Base-by-base conservation (phyloP, 2,113 vertebrate genomes). In the Chamaea fasciata region DNA sequence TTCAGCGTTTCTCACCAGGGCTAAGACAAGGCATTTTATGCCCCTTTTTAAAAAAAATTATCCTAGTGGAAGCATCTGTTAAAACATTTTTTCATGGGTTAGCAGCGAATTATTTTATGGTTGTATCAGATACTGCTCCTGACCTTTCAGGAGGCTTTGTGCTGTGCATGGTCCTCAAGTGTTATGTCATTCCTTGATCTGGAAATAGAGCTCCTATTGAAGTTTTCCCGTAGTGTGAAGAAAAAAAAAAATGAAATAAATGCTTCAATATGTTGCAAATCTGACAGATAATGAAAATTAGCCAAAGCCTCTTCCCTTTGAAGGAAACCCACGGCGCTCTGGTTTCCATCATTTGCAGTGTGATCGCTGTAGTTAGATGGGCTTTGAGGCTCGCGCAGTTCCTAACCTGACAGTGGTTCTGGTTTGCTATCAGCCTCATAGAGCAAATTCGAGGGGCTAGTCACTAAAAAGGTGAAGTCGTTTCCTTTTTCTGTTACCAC, bases 371-470 rank as follows among this genome's bases (percentile, higher is more conserved):
- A 11, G 27, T 17, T 24, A 8, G 13, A 10, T 9, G 2, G 44
- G 41, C 56, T 47, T 18, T 94, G 95, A 97, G 83, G 89, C 92
- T 80, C 49, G 87, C 63, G 80, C 87, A 95, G 19, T 75, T 87
- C 95, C 89, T 55, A 79, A 83, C 87, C 93, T 96, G 93, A 11
- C 75, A 24, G 68, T 94, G 73, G 82, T 91, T 96, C 83, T 91
- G 83, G 90, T 94, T 92, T 98, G 95, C 95, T 96, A 46, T 91
- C 92, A 92, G 95, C 94, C 92, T 97, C 94, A 95, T 92, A 97
- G 62, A 97, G n/a, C 35, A 89, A 94, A 82, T 15, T 14, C 0
- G 77, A 96, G 79, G 77, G 79, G 74, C 55, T 81, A 3, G 44
- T 68, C 81, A 68, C 56, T 15, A 4, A 53, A 81, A 97, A 93